Percentiles rank a stretch among this genome's conserved stretches.
phyloP scores from a whole-genome alignment of 2,113 vertebrate genomes.

The Toxotes chatareus region DNA sequence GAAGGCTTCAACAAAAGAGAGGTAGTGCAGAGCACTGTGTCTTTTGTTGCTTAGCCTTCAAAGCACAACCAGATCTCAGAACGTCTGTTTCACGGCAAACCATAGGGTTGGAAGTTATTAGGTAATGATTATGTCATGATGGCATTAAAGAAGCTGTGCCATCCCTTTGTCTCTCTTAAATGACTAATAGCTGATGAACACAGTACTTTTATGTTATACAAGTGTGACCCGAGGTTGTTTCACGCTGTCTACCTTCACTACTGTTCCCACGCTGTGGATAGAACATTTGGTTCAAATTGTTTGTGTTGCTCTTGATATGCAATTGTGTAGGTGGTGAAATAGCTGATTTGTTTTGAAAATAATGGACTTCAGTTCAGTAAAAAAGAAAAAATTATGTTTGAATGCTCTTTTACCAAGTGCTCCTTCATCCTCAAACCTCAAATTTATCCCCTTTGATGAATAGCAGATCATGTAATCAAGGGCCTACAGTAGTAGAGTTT shows the following conservation, averaged over 20 bases:
- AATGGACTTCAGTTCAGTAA: constrained; percentile 50
- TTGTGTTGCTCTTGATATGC: constrained; percentile 63
- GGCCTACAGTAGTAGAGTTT: not conserved
- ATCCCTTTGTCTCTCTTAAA: constrained; percentile 51
- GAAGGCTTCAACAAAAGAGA: not conserved
- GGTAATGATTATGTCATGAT: constrained; percentile 30
- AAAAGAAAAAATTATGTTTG: constrained; percentile 23
- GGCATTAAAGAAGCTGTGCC: constrained; percentile 31
- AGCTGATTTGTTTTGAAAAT: constrained; percentile 60
- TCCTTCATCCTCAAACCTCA: constrained; percentile 37
- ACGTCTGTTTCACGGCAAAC: constrained; percentile 3
- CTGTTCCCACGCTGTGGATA: constrained; percentile 56
- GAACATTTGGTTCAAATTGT: constrained; percentile 72
- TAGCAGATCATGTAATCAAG: constrained; percentile 8
- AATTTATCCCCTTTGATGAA: constrained; percentile 9
- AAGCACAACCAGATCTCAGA: not conserved
- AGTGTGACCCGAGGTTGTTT: constrained; percentile 56
- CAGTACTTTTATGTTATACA: constrained; percentile 50
- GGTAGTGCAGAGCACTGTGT: not conserved
- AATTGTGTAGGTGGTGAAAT: constrained; percentile 68
- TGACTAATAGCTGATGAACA: constrained; percentile 57
- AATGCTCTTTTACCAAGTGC: constrained; percentile 28
- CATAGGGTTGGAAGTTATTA: not conserved
- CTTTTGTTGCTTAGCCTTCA: constrained; percentile 1
- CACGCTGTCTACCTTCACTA: constrained; percentile 54